Conservation (phyloP, 2,888 invertebrate species). For the Physocephala rufipes region DNA sequence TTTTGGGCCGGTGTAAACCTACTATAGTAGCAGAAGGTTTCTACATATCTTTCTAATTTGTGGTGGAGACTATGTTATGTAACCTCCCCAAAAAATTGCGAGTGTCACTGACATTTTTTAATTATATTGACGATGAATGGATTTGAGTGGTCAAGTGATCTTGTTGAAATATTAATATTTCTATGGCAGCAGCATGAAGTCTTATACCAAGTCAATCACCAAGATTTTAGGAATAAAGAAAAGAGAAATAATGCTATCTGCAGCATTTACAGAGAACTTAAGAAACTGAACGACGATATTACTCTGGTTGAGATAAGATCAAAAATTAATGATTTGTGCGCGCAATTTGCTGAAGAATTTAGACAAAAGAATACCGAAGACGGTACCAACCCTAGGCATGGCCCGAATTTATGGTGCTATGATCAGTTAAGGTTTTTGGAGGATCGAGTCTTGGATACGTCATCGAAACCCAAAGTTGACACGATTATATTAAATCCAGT, state of each 20-base stretch:
- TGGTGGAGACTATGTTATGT: no score
- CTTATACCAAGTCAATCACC: not conserved
- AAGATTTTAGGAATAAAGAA: slow-evolving; percentile 1
- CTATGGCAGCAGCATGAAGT: slow-evolving; percentile 16
- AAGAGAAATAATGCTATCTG: not conserved
- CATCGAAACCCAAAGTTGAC: not conserved
- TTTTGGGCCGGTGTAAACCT: no score
- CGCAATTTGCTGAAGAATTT: not conserved
- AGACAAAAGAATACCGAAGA: not conserved
- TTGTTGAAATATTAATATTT: not conserved
- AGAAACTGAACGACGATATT: not conserved
- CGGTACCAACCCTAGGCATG: not conserved
- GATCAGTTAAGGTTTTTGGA: not conserved
- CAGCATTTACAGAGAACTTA: not conserved
- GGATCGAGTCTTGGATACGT: not conserved
- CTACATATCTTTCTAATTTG: no score
- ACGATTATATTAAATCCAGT: not conserved
- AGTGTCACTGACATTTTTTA: no score
- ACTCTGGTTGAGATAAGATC: not conserved
- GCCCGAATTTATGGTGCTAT: slow-evolving; percentile 2
- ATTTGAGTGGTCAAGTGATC: not conserved
- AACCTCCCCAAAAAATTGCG: no score
- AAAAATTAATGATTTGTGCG: slow-evolving; percentile 3
- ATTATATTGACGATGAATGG: not conserved
- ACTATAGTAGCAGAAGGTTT: no score